Evolutionary conservation across 2,797 vertebrate species (phyloP).

Genomic region (Hephaestus fuliginosus): DNA sequence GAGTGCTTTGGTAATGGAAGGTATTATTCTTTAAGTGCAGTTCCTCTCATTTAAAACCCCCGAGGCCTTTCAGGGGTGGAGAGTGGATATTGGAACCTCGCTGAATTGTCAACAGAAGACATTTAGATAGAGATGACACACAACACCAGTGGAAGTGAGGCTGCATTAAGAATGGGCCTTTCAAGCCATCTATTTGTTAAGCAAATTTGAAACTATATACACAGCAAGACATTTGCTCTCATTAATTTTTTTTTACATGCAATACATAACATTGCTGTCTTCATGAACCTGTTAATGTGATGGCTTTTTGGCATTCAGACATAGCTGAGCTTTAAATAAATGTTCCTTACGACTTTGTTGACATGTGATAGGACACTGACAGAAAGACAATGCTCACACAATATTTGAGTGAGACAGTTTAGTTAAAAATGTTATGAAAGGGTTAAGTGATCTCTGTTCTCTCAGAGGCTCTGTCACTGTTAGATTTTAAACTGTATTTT

Average conservation of each 20-base stretch:
- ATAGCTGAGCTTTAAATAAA: neutral
- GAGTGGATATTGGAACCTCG: conserved; percentile 59
- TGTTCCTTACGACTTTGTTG: conserved; percentile 10
- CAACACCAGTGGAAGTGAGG: conserved; percentile 54
- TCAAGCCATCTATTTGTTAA: conserved; percentile 54
- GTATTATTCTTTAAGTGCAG: conserved; percentile 83
- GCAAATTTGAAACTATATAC: conserved; percentile 41
- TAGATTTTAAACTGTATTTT: neutral
- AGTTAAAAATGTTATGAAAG: neutral
- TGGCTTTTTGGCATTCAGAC: conserved; percentile 23
- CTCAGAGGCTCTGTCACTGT: neutral
- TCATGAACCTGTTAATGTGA: neutral
- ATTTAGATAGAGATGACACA: conserved; percentile 69
- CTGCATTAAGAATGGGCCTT: conserved; percentile 55
- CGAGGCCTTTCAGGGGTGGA: conserved; percentile 65
- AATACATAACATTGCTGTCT: neutral
- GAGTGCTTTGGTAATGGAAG: conserved; percentile 80
- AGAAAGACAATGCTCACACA: neutral
- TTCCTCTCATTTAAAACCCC: conserved; percentile 65
- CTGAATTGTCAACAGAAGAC: conserved; percentile 69
- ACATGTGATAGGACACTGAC: neutral
- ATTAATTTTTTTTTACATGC: conserved; percentile 4
- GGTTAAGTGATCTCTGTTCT: neutral
- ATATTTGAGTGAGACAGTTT: neutral
- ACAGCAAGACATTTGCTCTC: conserved; percentile 39